Conservation (phyloP, 2,797 vertebrate genomes). For the Ceyx erithaca region DNA sequence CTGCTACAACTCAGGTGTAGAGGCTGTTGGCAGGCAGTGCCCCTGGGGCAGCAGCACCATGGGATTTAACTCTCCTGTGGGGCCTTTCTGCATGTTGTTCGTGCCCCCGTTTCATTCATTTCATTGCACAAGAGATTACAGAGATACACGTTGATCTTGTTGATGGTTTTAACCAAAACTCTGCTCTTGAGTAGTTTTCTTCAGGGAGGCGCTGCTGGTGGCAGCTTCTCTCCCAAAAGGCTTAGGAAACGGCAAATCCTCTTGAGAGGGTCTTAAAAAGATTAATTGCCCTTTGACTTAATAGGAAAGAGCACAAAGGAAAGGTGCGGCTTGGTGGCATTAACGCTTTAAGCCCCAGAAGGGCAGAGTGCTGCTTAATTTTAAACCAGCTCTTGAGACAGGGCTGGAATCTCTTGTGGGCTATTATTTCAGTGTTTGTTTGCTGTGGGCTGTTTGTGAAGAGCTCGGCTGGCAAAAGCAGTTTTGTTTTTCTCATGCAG, state of each 20-base stretch:
- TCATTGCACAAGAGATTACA: neutral
- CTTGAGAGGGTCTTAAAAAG: neutral
- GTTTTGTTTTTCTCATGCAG: neutral
- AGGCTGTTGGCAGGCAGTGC: neutral
- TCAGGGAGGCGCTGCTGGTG: neutral
- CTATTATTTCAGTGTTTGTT: constrained; percentile 55
- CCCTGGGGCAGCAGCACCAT: neutral
- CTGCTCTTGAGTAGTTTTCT: neutral
- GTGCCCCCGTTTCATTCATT: neutral
- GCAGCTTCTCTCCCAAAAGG: neutral
- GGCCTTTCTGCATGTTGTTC: neutral
- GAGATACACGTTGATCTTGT: neutral
- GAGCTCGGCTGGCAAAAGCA: neutral
- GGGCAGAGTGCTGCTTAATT: constrained; percentile 19
- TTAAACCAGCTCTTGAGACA: neutral
- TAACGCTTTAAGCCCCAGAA: constrained; percentile 7
- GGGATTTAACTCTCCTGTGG: neutral
- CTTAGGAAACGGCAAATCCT: neutral
- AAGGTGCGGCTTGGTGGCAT: neutral
- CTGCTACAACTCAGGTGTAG: too few relatives aligned
- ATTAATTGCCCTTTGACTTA: neutral
- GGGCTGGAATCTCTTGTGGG: constrained; percentile 32
- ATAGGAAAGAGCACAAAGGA: neutral
- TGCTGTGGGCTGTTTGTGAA: constrained; percentile 30
- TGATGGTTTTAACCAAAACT: neutral